Percentiles rank a stretch among this genome's conserved stretches.
These are phyloP conservation scores for Cephus cinctus DNA, from an alignment of 1,140 invertebrate genomes.

Conservation along the genomic window DNA sequence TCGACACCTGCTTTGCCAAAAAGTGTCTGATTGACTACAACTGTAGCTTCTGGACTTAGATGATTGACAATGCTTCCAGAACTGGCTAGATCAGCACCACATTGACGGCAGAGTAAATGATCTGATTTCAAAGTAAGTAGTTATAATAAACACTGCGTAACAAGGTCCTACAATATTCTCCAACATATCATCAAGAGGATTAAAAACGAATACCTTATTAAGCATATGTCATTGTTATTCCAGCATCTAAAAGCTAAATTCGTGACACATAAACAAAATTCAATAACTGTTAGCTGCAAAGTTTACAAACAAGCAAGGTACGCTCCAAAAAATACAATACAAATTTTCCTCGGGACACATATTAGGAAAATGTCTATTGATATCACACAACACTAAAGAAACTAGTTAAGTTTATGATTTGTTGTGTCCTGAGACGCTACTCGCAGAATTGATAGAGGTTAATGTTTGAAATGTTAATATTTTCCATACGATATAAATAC, in stretches of 20 bases:
- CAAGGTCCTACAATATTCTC: neutral
- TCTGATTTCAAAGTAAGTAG: conserved; percentile 40
- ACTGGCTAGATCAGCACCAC: conserved; percentile 56
- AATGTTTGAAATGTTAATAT: neutral
- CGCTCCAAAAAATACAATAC: too few relatives aligned
- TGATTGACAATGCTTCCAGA: conserved; percentile 53
- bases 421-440: neutral
- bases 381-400: neutral
- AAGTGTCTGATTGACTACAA: conserved; percentile 50
- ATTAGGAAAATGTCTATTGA: neutral
- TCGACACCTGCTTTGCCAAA: conserved; percentile 54
- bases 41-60: conserved; percentile 49
- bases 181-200: neutral
- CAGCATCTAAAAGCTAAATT: too few relatives aligned
- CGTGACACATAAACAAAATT: too few relatives aligned
- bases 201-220: neutral
- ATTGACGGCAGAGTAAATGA: conserved; percentile 55
- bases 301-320: too few relatives aligned
- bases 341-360: too few relatives aligned
- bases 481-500: neutral
- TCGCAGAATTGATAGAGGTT: conserved; percentile 6
- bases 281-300: too few relatives aligned
- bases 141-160: too few relatives aligned
- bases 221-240: neutral
- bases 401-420: neutral